phyloP scores from a whole-genome alignment of 1,140 invertebrate genomes.

The Drosophila trapezifrons region DNA sequence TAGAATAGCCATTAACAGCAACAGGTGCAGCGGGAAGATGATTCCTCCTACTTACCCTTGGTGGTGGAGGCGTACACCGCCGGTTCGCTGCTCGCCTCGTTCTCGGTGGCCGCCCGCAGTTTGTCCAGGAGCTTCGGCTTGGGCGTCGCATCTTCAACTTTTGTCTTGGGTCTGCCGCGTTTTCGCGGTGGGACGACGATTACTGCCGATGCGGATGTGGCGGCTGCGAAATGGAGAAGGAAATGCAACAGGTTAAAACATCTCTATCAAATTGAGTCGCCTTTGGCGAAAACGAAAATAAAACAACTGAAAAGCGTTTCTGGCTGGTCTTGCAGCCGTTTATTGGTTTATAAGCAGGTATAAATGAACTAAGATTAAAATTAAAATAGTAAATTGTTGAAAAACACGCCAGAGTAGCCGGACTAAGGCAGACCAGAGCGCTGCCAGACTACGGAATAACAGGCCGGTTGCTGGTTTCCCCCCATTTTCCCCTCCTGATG shows the following conservation, averaged over 20 bases:
- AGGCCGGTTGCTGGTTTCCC: not conserved
- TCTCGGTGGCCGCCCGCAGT: conserved; percentile 56
- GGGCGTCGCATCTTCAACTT: conserved; percentile 46
- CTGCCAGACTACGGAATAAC: not conserved
- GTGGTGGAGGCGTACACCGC: conserved; percentile 78
- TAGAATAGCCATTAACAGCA: not conserved
- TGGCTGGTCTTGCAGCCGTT: conserved; percentile 31
- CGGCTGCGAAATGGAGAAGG: conserved; percentile 26
- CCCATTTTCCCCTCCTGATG: not conserved
- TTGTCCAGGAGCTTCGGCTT: conserved; percentile 68
- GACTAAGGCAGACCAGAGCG: not conserved
- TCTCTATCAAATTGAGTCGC: not conserved
- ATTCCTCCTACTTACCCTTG: conserved; percentile 60
- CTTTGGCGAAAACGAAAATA: conserved; percentile 42
- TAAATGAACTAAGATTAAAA: conserved; percentile 22
- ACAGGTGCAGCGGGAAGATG: not conserved
- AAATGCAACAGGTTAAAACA: conserved; percentile 61
- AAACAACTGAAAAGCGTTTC: conserved; percentile 50
- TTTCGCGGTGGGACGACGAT: conserved; percentile 63
- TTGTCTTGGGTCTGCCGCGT: conserved; percentile 66
- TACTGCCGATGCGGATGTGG: conserved; percentile 37
- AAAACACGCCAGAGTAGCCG: conserved; percentile 33
- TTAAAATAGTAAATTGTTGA: conserved; percentile 40
- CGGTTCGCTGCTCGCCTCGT: conserved; percentile 59
- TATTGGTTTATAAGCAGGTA: conserved; percentile 40